Conservation (phyloP, 2,797 vertebrate species). For the Syngnathus rostellatus region DNA sequence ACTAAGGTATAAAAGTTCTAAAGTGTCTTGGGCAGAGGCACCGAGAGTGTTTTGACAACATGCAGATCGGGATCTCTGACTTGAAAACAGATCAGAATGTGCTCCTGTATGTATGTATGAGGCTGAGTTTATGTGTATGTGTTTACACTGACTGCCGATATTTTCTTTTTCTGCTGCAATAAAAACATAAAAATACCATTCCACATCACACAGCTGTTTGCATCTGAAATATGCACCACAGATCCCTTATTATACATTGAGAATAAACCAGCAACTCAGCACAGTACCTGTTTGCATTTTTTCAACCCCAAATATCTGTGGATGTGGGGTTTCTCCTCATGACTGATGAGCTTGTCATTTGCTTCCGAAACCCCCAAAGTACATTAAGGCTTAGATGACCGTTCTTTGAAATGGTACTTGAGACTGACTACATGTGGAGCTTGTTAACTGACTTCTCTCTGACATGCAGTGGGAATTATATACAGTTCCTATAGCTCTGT, state of each 20-base stretch:
- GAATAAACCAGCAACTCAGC: background rate
- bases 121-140: background rate
- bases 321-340: slow-evolving; percentile 31
- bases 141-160: slow-evolving; percentile 1
- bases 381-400: slow-evolving; percentile 13
- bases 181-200: slow-evolving; percentile 6
- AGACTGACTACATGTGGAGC: background rate
- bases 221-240: slow-evolving; percentile 26
- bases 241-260: slow-evolving; percentile 9
- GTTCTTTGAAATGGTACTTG: background rate
- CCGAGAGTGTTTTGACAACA: background rate
- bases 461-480: background rate
- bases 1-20: background rate
- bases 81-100: background rate
- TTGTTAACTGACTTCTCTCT: background rate
- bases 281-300: slow-evolving; percentile 12
- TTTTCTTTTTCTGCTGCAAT: slow-evolving; percentile 4
- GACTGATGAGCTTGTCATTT: slow-evolving; percentile 51
- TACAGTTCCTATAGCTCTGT: background rate
- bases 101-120: background rate
- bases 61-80: background rate
- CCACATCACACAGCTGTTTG: slow-evolving; percentile 16
- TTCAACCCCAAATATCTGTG: slow-evolving; percentile 26
- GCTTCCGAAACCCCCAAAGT: slow-evolving; percentile 19
- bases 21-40: background rate